Base-by-base conservation (phyloP, 2,113 vertebrate genomes). In the Oreochromis aureus region DNA sequence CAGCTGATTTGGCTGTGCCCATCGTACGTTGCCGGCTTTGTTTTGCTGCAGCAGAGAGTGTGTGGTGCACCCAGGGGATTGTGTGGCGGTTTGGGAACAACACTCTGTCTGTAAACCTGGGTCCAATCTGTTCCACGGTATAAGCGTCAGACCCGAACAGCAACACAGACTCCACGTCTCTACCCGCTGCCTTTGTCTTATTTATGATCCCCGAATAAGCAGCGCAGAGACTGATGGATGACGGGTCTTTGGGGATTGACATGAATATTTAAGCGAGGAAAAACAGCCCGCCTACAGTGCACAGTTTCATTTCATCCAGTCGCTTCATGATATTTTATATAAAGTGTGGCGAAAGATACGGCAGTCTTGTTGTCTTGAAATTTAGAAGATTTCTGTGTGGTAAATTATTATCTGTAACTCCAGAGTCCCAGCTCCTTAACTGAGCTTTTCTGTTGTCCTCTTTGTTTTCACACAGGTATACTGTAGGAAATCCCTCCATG, bases 401-500 rank as follows among this genome's bases (percentile, higher is more conserved):
- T 81, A 10, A 82, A 82, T 85, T 73, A 83, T 86, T 87, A 69
- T 79, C 55, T 55, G 30, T 36, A 76, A 7, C 69, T 48, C 71
- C 71, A 48, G 24, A 76, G 6, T 85, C 44, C 22, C 10, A 16
- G 44, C 59, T 32, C 11, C 44, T 53, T 27, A 18, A 80, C 79
- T 89, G 18, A 87, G 3, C 19, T 11, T 4, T 30, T 73, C 8
- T 55, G 54, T 39, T 71, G 0, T 66, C 30, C 24, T 80, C 41
- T 84, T 13, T 58, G 12, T 89, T 44, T 85, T 32, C 46, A 2
- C 27, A 4, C 89, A 96, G 97, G 93, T 99, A 98, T 87, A 98
- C 98, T 0, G 97, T 99, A 92, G 99, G 99, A 24, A 99, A 98
- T 89, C 98, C 98, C 87, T 98, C 97, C 89, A 99, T 99, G 98